Evolutionary conservation across 2,113 vertebrate genomes (phyloP).

Genomic region (Gyps fulvus): DNA sequence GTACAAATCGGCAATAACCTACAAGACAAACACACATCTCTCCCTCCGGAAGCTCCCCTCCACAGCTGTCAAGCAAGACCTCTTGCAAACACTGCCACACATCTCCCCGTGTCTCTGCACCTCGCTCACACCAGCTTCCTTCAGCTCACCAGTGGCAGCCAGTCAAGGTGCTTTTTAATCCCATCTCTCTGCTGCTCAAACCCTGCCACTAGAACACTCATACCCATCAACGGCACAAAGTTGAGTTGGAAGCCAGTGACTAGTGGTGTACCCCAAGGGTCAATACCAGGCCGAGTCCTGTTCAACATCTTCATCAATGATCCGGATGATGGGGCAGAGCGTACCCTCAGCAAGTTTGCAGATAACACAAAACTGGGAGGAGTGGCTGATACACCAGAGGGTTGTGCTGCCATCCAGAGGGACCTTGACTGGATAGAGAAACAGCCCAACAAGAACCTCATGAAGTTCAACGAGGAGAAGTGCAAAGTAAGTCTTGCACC

Average conservation of each 20-base stretch:
- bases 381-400: not conserved
- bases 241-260: not conserved
- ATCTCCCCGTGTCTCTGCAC: not conserved
- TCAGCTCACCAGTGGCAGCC: not conserved
- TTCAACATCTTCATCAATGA: not conserved
- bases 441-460: not conserved
- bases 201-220: not conserved
- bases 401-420: not conserved
- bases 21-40: not conserved
- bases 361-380: not conserved
- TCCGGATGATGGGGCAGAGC: too few species aligned
- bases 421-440: not conserved
- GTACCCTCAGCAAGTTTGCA: not conserved
- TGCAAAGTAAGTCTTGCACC: not conserved
- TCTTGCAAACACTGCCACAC: not conserved
- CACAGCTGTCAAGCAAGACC: not conserved
- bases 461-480: not conserved
- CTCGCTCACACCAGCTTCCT: not conserved
- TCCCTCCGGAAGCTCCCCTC: not conserved
- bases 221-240: accelerated
- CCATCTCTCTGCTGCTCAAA: not conserved
- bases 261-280: not conserved
- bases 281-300: not conserved
- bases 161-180: not conserved
- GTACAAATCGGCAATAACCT: not conserved